Evolutionary conservation across 2,797 vertebrate species (phyloP).

Genomic region (Sebastes reedi): DNA sequence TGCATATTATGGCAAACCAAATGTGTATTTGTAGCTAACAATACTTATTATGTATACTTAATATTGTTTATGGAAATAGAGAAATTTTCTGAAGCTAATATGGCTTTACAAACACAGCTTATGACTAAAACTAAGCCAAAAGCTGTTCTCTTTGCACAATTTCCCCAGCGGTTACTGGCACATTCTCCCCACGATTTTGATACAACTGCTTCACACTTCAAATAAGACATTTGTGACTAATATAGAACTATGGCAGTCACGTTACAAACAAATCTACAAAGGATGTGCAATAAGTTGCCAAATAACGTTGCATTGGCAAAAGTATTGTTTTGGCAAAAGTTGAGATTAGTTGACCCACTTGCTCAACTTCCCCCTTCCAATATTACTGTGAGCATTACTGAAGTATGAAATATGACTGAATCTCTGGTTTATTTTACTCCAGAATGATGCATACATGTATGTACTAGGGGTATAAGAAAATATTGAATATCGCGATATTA

Average conservation of each 20-base stretch:
- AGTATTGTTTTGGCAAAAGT: too few species aligned
- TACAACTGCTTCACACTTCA: neutral
- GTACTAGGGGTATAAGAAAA: too few species aligned
- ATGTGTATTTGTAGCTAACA: constrained; percentile 7
- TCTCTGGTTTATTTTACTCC: too few species aligned
- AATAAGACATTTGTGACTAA: neutral
- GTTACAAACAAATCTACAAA: neutral
- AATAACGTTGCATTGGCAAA: too few species aligned
- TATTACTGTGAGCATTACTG: too few species aligned
- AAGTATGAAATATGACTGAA: too few species aligned
- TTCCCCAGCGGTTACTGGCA: neutral
- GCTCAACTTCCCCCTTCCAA: too few species aligned
- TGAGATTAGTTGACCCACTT: too few species aligned
- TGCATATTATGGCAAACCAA: neutral
- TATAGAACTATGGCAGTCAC: neutral
- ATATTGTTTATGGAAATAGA: constrained; percentile 32
- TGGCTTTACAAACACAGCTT: constrained; percentile 2
- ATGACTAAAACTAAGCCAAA: neutral
- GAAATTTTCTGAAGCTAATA: constrained; percentile 9
- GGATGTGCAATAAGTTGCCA: too few species aligned
- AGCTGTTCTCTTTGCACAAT: neutral
- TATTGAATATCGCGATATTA: too few species aligned
- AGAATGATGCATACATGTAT: too few species aligned
- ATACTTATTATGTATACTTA: constrained; percentile 3
- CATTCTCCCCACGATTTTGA: neutral